These are phyloP conservation scores for Mystacides longicornis DNA, from an alignment of 2,888 invertebrate species.

Conservation along the genomic window DNA sequence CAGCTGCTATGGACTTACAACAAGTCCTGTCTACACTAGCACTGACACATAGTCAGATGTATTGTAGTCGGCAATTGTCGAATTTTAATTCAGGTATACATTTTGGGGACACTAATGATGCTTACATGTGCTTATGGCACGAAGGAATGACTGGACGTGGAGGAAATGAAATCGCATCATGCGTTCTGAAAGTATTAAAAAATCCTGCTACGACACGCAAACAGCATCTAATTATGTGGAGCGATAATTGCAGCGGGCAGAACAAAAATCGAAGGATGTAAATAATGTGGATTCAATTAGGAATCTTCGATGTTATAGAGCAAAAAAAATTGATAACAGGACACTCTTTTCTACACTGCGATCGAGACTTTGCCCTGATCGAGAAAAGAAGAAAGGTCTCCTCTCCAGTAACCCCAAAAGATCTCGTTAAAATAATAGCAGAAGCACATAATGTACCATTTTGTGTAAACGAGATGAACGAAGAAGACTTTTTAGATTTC, in stretches of 20 bases:
- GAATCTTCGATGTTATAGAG: constrained; percentile 23
- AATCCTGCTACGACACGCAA: constrained; percentile 20
- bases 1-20: neutral
- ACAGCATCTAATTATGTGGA: constrained; percentile 24
- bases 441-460: neutral
- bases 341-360: constrained; percentile 24
- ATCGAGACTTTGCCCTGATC: constrained; percentile 25
- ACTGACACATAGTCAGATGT: constrained; percentile 30
- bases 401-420: neutral
- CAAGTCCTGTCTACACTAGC: constrained; percentile 25
- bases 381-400: constrained; percentile 23
- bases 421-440: neutral
- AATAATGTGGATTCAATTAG: constrained; percentile 7
- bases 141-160: constrained; percentile 24
- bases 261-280: constrained; percentile 29
- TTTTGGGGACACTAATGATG: constrained; percentile 18
- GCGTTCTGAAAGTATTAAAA: constrained; percentile 14
- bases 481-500: neutral
- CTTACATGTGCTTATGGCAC: constrained; percentile 3
- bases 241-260: constrained; percentile 25
- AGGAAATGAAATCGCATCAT: constrained; percentile 25
- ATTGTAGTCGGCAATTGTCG: constrained; percentile 29
- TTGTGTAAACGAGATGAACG: neutral
- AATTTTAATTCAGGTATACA: constrained; percentile 28
- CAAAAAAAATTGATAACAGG: constrained; percentile 24